phyloP scores from a whole-genome alignment of 2,113 vertebrate genomes.

The Lanius collurio region DNA sequence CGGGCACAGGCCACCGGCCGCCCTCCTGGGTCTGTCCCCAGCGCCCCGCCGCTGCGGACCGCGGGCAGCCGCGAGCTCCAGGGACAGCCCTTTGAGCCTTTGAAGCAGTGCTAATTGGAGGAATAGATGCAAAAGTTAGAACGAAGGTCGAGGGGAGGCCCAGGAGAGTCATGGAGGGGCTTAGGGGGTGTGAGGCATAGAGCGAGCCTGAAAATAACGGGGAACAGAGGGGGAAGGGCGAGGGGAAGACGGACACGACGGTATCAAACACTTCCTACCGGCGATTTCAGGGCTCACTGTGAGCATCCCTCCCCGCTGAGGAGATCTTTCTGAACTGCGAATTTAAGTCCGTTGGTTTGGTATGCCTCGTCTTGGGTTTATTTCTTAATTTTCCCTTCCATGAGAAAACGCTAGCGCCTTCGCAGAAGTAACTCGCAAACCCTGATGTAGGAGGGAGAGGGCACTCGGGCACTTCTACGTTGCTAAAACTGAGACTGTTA shows the following conservation, averaged over 20 bases:
- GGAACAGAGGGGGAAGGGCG: background rate
- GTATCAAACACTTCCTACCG: background rate
- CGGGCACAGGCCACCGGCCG: background rate
- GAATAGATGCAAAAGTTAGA: background rate
- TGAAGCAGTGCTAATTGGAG: background rate
- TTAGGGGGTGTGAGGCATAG: background rate
- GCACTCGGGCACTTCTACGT: slow-evolving; percentile 18
- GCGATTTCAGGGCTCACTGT: background rate
- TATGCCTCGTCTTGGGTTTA: background rate
- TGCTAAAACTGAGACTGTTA: slow-evolving; percentile 56
- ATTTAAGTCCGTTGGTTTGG: background rate
- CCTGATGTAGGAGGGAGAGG: background rate
- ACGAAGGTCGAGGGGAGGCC: background rate
- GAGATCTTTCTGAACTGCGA: background rate
- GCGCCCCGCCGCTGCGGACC: background rate
- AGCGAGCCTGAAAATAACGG: slow-evolving; percentile 3
- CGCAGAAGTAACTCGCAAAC: background rate
- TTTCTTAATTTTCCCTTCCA: background rate
- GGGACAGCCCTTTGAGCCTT: background rate
- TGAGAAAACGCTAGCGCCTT: background rate
- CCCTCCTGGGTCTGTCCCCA: background rate
- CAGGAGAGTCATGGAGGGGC: background rate
- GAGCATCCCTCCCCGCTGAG: background rate
- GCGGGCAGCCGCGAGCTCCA: too few species aligned
- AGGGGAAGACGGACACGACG: background rate